Conservation (phyloP, 2,888 invertebrate genomes). For the Caenorhabditis sp. region DNA sequence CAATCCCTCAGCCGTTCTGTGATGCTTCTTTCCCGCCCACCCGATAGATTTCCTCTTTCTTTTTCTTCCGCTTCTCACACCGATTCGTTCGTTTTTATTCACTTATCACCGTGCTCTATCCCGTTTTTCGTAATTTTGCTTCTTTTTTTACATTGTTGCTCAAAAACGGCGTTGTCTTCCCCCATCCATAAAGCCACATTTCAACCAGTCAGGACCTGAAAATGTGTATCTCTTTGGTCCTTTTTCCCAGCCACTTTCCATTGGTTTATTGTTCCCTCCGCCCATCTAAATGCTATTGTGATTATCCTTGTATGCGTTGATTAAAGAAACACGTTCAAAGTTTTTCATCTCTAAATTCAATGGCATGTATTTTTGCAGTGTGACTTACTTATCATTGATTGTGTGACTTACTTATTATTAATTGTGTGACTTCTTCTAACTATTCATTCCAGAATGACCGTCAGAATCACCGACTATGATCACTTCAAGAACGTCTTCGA, state of each 20-base stretch:
- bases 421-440: not conserved
- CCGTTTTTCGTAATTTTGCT: constrained; percentile 7
- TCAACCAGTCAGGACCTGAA: constrained; percentile 32
- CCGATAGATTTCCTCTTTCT: not conserved
- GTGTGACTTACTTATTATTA: too few relatives aligned
- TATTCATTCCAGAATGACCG: constrained; percentile 3
- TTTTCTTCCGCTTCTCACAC: constrained; percentile 8
- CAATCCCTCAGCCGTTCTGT: constrained; percentile 18
- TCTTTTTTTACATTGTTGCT: constrained; percentile 52
- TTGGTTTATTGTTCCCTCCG: constrained; percentile 13
- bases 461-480: constrained; percentile 20
- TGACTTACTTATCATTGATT: not conserved
- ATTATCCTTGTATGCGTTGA: constrained; percentile 31
- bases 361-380: constrained; percentile 1
- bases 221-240: constrained; percentile 22
- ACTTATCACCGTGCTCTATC: constrained; percentile 31
- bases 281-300: constrained; percentile 33
- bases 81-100: constrained; percentile 39
- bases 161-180: constrained; percentile 46
- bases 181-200: constrained; percentile 19
- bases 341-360: not conserved
- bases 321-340: constrained; percentile 16
- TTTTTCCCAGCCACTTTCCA: not conserved
- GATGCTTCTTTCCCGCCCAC: constrained; percentile 13
- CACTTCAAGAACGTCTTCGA: constrained; percentile 24